Evolutionary conservation across 2,113 vertebrate genomes (phyloP), one percentile per base, ranked within the genome.

Genomic region (Pygathrix nemaeus): DNA sequence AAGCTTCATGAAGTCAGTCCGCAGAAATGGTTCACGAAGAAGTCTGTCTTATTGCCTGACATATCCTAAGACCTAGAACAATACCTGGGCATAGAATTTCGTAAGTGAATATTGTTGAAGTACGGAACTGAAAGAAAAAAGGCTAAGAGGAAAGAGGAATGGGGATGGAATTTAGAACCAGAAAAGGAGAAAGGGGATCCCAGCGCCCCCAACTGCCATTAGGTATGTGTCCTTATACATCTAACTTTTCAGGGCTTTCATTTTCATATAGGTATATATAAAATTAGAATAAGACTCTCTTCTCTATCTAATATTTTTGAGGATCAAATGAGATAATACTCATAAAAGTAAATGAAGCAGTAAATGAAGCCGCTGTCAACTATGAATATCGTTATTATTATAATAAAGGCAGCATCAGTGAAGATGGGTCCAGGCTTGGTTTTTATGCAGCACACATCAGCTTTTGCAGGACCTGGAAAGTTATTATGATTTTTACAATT

Each of bases 291-390:
- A 57, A 82, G 59, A 89, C 82, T 79, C 72, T 13, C 35, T 78
- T 82, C 48, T 20, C 40, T 72, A 43, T 10, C 38, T 91, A 93
- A 70, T 86, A 70, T 86, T 86, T 90, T 55, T 84, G 64, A 87
- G 55, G 23, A 95, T 75, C 38, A 89, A 93, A 87, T 91, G 66
- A 96, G 68, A 43, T 90, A 86, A 78, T 61, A 52, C 27, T 72
- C 85, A 76, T 48, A 83, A 95, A 95, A 93, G 45, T 70, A 94
- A 96, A 61, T 88, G 68, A 94, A 80, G 45, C 43, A 35, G 18
- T 84, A 90, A 94, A 88, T 91, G 78, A 94, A 95, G 88, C 78
- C 35, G 11, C 43, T 0, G 0, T 92, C 40, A 72, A 75, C 30
- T 21, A 61, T 32, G 61, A 10, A 75, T 72, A 66, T 30, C 35